Base-by-base conservation (phyloP, 2,888 invertebrate genomes). In the Camptogramma bilineatum region DNA sequence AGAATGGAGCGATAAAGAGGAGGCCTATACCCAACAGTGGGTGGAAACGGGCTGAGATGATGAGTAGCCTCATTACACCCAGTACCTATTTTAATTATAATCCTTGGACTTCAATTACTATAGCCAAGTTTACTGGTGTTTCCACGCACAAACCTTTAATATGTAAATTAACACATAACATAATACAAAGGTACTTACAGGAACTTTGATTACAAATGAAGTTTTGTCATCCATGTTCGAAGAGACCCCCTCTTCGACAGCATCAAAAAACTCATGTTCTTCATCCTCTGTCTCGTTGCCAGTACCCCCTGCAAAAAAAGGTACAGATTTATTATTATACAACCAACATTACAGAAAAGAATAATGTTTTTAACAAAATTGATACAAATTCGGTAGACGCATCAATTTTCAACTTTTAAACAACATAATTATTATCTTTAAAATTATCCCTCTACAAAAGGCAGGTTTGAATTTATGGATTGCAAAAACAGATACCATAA, bases 191-290 rank as follows among this genome's bases (percentile, higher is more conserved):
- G 18, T 56, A 89, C 92, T 87, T 72, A 94, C 93, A 68, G 95
- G 95, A 73, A 96, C 95, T 91, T 96, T 95, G 71, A 96, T 92
- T 79, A 95, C 95, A 87, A 96, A 96, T 66, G 94, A 93, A 74
- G 82, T 92, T 75, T 87, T 88, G 74, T 89, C 92, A 57, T 88
- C 91, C 84, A 84, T 90, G 76, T 78, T 85, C 73, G 87, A 83
- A 77, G 88, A 79, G 70, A 84, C 86, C 39, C 88, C 91, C 77
- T 93, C 94, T 84, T 95, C 95, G 86, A 95, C 90, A 8, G 95
- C 95, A 83, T 96, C 96, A 78, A 96, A 96, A 86, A 96, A 96
- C 79, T 96, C 96, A 83, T 95, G 95, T 75, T 96, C 96, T 77
- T 96, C 96, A 85, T 96, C 96, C 84, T 96, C 95, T 64, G 92